Evolutionary conservation across 2,888 invertebrate genomes (phyloP).

Genomic region (Eilema depressum): DNA sequence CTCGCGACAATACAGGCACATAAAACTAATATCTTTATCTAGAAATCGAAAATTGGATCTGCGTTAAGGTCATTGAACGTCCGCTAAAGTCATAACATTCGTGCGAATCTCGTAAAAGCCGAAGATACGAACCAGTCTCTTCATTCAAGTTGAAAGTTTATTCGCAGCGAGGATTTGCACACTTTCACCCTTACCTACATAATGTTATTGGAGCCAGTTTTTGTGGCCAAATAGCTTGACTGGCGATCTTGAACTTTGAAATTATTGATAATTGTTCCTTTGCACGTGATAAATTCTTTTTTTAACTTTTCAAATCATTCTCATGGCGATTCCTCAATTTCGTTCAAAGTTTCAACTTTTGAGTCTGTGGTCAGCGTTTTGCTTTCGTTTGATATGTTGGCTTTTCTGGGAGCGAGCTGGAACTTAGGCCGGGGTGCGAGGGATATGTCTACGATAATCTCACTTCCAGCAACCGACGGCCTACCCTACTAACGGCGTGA

Average conservation of each 20-base stretch:
- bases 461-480: too few species aligned
- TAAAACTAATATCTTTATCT: neutral
- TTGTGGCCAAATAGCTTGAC: neutral
- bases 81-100: neutral
- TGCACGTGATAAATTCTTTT: neutral
- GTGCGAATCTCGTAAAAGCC: neutral
- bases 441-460: too few species aligned
- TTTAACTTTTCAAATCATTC: neutral
- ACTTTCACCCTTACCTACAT: constrained; percentile 8
- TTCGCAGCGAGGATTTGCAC: neutral
- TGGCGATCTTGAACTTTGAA: constrained; percentile 4
- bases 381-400: too few species aligned
- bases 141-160: constrained; percentile 17
- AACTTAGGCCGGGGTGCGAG: too few species aligned
- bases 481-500: too few species aligned
- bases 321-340: too few species aligned
- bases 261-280: neutral
- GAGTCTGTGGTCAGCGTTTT: too few species aligned
- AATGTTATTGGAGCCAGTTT: neutral
- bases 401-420: too few species aligned
- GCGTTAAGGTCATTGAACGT: constrained; percentile 4
- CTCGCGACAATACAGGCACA: neutral
- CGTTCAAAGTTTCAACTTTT: too few species aligned
- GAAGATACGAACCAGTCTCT: neutral
- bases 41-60: neutral